A percentile compares a stretch with the other conserved stretches of the same genome.
phyloP scores from a whole-genome alignment of 2,797 vertebrate genomes.

The Hydrophis major region DNA sequence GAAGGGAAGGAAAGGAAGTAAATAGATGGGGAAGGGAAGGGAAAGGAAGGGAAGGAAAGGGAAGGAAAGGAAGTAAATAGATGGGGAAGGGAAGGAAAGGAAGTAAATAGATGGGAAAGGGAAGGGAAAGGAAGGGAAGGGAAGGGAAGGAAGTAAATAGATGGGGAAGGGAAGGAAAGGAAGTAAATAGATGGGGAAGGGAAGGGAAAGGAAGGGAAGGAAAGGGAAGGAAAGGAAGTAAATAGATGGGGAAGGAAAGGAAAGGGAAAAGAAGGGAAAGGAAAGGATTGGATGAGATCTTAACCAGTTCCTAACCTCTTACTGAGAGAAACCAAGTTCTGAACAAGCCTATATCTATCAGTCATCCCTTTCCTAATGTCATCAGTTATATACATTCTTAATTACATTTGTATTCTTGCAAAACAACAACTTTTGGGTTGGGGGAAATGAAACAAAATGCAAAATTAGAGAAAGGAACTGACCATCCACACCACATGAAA shows the following conservation, averaged over 20 bases:
- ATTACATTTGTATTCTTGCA: background rate
- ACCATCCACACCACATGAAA: constrained; percentile 89
- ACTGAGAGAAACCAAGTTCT: background rate
- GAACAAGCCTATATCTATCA: background rate
- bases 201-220: background rate
- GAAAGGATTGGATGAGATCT: background rate
- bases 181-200: no score
- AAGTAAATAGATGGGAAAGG: background rate
- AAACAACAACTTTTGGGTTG: constrained; percentile 17
- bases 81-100: no score
- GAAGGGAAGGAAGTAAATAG: background rate
- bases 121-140: no score
- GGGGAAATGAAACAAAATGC: constrained; percentile 51
- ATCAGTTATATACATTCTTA: constrained; percentile 37
- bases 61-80: background rate
- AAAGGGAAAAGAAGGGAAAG: no score
- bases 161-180: no score
- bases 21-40: no score
- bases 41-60: background rate
- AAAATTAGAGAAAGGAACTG: constrained; percentile 79
- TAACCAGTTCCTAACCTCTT: background rate
- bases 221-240: fast-evolving
- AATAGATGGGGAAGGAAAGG: no score
- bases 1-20: no score
- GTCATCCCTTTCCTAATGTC: constrained; percentile 39